A percentile compares a stretch with the other conserved stretches of the same genome.
Conservation (phyloP, 2,888 invertebrate genomes). For the Perizoma affinitatum region DNA sequence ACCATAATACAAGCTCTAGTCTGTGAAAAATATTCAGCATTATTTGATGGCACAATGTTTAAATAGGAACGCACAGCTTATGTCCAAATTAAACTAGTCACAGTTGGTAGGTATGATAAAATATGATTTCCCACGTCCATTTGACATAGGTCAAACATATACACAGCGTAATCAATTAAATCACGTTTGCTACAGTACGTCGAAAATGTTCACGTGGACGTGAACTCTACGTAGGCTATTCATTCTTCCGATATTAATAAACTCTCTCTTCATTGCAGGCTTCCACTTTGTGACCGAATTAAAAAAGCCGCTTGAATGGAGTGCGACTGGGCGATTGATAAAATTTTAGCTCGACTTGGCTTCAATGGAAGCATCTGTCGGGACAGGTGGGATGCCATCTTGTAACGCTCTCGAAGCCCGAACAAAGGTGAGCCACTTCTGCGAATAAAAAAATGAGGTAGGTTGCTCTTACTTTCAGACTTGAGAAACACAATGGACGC, state of each 20-base stretch:
- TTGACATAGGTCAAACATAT: too few relatives aligned
- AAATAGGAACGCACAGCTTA: too few relatives aligned
- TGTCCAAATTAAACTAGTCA: too few relatives aligned
- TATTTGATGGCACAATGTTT: too few relatives aligned
- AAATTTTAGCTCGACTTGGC: constrained; percentile 64
- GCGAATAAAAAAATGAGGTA: constrained; percentile 42
- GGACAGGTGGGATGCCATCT: constrained; percentile 68
- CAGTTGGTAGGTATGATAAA: too few relatives aligned
- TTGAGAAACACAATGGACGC: constrained; percentile 29
- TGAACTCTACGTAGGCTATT: not conserved
- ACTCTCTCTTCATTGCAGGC: constrained; percentile 26
- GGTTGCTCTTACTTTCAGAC: constrained; percentile 37
- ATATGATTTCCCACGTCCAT: too few relatives aligned
- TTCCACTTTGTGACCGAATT: constrained; percentile 51
- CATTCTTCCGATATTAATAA: constrained; percentile 21
- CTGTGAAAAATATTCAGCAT: too few relatives aligned
- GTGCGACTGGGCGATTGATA: constrained; percentile 66
- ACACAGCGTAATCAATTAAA: too few relatives aligned
- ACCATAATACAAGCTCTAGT: too few relatives aligned
- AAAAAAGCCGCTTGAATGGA: constrained; percentile 65
- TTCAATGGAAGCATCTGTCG: constrained; percentile 70
- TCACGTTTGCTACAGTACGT: constrained; percentile 2
- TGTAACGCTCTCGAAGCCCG: constrained; percentile 47
- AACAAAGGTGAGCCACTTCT: constrained; percentile 58
- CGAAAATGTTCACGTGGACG: constrained; percentile 26